Conservation (phyloP, 2,113 vertebrate genomes). For the Megaceryle torquata region DNA sequence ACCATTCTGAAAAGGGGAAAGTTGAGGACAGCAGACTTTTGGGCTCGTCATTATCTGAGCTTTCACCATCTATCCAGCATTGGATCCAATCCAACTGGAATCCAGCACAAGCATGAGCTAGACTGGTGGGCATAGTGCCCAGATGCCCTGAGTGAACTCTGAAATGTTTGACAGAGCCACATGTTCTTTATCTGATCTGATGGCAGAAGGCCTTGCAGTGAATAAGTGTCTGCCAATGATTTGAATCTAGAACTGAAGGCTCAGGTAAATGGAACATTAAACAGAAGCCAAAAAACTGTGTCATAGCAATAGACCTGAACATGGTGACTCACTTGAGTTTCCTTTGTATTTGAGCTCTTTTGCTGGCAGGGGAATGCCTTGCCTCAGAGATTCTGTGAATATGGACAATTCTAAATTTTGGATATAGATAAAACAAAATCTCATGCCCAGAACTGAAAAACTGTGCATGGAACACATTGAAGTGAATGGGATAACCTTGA, state of each 20-base stretch:
- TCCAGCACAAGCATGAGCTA: neutral
- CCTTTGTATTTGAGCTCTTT: neutral
- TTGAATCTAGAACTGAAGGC: neutral
- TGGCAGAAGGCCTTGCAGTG: neutral
- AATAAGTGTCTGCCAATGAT: neutral
- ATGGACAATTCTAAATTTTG: neutral
- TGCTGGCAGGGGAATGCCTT: neutral
- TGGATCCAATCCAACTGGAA: neutral
- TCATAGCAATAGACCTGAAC: accelerated
- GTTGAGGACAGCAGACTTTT: slow-evolving; percentile 9
- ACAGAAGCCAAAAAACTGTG: neutral
- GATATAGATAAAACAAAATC: neutral
- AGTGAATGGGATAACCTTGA: neutral
- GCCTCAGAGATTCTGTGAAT: neutral
- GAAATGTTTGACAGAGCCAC: neutral
- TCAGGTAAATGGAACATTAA: neutral
- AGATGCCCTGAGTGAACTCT: slow-evolving; percentile 6
- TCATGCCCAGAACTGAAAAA: neutral
- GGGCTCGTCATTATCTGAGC: neutral
- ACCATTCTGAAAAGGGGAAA: neutral
- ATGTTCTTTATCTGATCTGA: neutral
- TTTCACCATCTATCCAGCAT: neutral
- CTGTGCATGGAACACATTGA: neutral
- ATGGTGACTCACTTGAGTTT: neutral
- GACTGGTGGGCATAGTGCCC: neutral